Evolutionary conservation across 2,888 invertebrate species (phyloP).

Genomic region (Paralinhomoeus sp.): DNA sequence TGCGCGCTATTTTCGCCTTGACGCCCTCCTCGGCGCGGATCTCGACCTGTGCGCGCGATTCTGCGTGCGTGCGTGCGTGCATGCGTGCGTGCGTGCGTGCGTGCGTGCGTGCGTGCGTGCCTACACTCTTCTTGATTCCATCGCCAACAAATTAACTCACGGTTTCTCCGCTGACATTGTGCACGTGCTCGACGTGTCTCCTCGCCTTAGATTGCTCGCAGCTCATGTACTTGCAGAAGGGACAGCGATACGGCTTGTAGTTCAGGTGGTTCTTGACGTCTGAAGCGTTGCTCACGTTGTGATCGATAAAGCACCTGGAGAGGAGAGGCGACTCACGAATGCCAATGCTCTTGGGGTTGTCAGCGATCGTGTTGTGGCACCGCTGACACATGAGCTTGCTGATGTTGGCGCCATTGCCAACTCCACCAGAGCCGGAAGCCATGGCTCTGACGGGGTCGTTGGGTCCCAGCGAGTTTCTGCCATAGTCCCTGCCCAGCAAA

Average conservation of each 20-base stretch:
- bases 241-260: slow-evolving; percentile 7
- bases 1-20: slow-evolving; percentile 3
- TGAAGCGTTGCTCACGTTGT: no score
- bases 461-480: no score
- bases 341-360: slow-evolving; percentile 7
- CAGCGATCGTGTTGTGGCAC: slow-evolving; percentile 5
- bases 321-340: slow-evolving; percentile 3
- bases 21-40: slow-evolving; percentile 3
- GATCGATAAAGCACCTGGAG: no score
- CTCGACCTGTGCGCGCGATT: no score
- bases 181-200: slow-evolving; percentile 6
- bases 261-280: slow-evolving; percentile 7
- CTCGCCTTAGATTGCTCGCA: slow-evolving; percentile 7
- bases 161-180: slow-evolving; percentile 1
- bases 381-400: slow-evolving; percentile 1
- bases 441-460: no score
- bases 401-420: no score
- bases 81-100: no score
- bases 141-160: not conserved
- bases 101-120: no score
- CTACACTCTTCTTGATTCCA: no score
- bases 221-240: slow-evolving; percentile 6
- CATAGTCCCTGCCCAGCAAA: no score
- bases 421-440: no score
- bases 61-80: no score